Conservation (phyloP, 2,797 vertebrate species). For the Rhinogobio ventralis region DNA sequence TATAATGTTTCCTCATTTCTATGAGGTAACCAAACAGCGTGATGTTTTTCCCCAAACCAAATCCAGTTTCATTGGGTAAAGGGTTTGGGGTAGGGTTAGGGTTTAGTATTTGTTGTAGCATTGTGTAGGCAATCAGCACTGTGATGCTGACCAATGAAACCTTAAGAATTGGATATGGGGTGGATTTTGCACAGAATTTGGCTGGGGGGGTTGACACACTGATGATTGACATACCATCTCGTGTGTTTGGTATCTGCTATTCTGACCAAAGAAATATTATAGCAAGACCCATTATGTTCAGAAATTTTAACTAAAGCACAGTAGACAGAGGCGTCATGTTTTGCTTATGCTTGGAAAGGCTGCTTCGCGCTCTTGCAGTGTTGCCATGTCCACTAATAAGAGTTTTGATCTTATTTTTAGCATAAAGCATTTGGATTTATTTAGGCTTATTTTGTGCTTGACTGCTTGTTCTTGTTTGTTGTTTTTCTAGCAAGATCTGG, state of each 20-base stretch:
- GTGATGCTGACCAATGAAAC: too few relatives aligned
- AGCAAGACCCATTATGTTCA: background rate
- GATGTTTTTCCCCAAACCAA: too few relatives aligned
- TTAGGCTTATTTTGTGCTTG: background rate
- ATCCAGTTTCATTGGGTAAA: too few relatives aligned
- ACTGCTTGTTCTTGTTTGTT: background rate
- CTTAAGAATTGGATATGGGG: too few relatives aligned
- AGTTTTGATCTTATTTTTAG: background rate
- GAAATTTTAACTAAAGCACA: background rate
- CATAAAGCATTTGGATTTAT: background rate
- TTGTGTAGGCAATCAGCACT: too few relatives aligned
- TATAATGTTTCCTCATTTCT: background rate
- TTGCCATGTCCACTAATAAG: background rate
- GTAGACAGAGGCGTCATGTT: background rate
- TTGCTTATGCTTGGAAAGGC: background rate
- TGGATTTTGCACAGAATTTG: too few relatives aligned
- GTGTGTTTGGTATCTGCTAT: background rate
- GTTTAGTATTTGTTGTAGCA: too few relatives aligned
- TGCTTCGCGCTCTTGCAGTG: background rate
- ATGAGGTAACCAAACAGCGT: background rate
- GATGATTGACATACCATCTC: too few relatives aligned
- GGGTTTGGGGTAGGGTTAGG: too few relatives aligned
- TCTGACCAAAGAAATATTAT: background rate
- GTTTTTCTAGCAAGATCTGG: background rate
- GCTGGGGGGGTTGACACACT: too few relatives aligned